Evolutionary conservation across 2,113 vertebrate species (phyloP).

Genomic region (Cyprinus carpio): DNA sequence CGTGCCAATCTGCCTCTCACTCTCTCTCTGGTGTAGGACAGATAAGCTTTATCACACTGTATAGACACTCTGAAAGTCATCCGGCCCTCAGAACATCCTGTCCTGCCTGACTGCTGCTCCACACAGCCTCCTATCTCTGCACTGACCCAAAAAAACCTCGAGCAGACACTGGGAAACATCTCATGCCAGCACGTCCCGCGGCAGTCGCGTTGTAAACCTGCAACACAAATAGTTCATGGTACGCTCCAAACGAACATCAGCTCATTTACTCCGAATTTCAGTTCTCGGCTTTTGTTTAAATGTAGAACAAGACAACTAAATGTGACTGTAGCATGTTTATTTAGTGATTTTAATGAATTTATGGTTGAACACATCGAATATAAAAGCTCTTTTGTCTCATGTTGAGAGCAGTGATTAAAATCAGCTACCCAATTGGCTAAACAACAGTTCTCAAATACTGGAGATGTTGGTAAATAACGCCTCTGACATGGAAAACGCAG

Average conservation of each 20-base stretch:
- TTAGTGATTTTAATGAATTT: not conserved
- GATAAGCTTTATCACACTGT: conserved; percentile 31
- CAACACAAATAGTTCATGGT: conserved; percentile 9
- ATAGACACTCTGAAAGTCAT: conserved; percentile 28
- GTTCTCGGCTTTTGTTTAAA: not conserved
- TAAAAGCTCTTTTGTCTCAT: not conserved
- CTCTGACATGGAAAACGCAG: not conserved
- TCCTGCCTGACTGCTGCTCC: conserved; percentile 4
- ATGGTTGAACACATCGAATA: not conserved
- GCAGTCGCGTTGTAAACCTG: not conserved
- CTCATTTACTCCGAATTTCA: no score
- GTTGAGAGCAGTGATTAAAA: conserved; percentile 4
- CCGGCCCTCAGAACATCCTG: conserved; percentile 4
- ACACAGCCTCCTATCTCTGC: not conserved
- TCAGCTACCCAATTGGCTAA: not conserved
- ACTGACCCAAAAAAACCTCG: conserved; percentile 4
- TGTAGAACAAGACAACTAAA: not conserved
- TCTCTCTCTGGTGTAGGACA: not conserved
- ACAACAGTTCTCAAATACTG: not conserved
- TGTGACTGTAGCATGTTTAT: not conserved
- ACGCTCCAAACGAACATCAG: no score
- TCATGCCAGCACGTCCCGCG: not conserved
- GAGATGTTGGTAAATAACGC: conserved; percentile 3
- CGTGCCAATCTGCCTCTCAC: not conserved
- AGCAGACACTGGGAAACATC: not conserved